Evolutionary conservation across 2,888 invertebrate species (phyloP).

Genomic region (Thera britannica): DNA sequence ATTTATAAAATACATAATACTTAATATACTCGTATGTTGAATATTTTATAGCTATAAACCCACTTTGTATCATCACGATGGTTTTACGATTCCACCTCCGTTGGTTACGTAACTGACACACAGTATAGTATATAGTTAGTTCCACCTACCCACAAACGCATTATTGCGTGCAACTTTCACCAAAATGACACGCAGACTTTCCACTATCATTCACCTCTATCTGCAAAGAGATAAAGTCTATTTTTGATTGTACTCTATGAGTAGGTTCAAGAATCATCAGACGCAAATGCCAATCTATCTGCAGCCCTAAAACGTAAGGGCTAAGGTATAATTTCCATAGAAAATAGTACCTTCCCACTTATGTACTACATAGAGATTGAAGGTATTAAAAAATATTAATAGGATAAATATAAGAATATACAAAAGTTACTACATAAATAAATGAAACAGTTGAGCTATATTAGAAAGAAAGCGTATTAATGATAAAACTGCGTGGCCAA

Average conservation of each 20-base stretch:
- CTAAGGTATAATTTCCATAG: constrained; percentile 1
- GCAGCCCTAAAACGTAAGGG: neutral
- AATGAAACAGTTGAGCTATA: no score
- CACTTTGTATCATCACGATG: constrained; percentile 13
- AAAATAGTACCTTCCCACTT: neutral
- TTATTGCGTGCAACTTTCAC: constrained; percentile 23
- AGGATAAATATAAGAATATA: no score
- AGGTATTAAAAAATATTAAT: no score
- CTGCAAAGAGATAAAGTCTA: neutral
- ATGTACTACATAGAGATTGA: no score
- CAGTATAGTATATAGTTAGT: neutral
- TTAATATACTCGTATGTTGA: no score
- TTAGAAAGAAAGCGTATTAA: no score
- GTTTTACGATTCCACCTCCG: constrained; percentile 14
- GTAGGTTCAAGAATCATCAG: neutral
- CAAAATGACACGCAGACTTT: constrained; percentile 6
- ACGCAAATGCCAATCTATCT: neutral
- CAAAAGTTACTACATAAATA: no score
- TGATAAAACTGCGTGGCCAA: no score
- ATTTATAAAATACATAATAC: no score
- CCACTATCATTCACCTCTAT: neutral
- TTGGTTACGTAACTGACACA: constrained; percentile 10
- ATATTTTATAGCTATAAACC: neutral
- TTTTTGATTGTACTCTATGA: neutral
- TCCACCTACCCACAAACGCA: neutral